Percentiles rank a stretch among this genome's conserved stretches.
These are phyloP conservation scores for Meliscaeva auricollis DNA, from an alignment of 2,888 invertebrate species.

Conservation along the genomic window DNA sequence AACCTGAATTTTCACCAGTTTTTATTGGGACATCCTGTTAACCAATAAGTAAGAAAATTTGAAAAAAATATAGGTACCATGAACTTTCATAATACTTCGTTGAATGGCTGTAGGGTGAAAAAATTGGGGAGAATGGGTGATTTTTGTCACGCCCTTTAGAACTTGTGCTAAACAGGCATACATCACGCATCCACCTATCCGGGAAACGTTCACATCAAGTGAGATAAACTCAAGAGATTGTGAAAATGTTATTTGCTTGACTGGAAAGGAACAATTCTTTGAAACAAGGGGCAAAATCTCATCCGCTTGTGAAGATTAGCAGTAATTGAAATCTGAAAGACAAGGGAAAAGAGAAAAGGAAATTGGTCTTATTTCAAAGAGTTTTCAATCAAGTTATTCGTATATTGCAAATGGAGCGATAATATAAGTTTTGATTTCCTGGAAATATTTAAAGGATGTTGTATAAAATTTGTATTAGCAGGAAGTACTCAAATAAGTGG, in stretches of 20 bases:
- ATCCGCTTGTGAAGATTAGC: slow-evolving; percentile 5
- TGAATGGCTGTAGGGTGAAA: slow-evolving; percentile 5
- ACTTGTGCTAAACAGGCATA: slow-evolving; percentile 1
- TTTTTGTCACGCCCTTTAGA: not conserved
- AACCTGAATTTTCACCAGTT: not conserved
- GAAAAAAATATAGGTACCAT: not conserved
- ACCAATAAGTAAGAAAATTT: not conserved
- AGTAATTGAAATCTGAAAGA: slow-evolving; percentile 27
- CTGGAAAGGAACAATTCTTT: slow-evolving; percentile 14
- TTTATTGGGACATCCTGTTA: not conserved
- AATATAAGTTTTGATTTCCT: slow-evolving; percentile 2
- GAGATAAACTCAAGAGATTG: slow-evolving; percentile 29
- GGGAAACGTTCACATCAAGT: slow-evolving; percentile 23
- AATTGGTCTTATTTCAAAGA: slow-evolving; percentile 2
- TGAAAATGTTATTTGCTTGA: slow-evolving; percentile 24
- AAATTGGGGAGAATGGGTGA: not conserved
- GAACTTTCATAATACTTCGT: not conserved
- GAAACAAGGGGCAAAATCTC: slow-evolving; percentile 5
- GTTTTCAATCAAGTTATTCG: not conserved
- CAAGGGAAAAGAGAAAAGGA: slow-evolving; percentile 2
- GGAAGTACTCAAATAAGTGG: not conserved
- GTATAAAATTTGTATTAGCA: not conserved
- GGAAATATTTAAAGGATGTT: not conserved
- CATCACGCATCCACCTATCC: slow-evolving; percentile 20
- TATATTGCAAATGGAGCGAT: slow-evolving; percentile 1